Evolutionary conservation across 2,797 vertebrate genomes (phyloP), one percentile per base, ranked within the genome.

Genomic region (Notolabrus celidotus): DNA sequence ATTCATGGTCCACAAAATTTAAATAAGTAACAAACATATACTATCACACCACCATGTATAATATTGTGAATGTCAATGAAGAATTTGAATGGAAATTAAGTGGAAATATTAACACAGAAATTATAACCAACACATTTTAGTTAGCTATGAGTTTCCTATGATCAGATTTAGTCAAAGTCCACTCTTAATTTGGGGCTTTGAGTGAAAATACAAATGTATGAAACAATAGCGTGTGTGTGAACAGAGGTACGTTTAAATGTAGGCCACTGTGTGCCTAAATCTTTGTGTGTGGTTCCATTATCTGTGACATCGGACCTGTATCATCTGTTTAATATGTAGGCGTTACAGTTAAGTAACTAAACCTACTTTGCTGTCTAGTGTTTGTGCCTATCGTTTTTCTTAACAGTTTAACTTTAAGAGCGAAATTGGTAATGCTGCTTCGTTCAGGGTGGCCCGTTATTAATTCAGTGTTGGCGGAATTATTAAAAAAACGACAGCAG

Each of bases 221-320:
- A 33, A 27, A 67, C 22, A 57, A 51, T n/a, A 36, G 15, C 20
- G 10, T 38, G 45, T 58, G 41, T 61, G 14, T 42, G 10, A 53
- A 16, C 31, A 58, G 22, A 54, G 17, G 31, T 4, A 5, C 22
- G 25, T 47, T 53, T 2, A 39, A 38, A 63, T 67, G 42, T 56
- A 41, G 56, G 42, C 31, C 49, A 75, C 3, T 19, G 43, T 12
- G 5, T 43, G 20, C 31, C 22, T 54, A n/a, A 49, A 58, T 68
- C 46, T 61, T 1, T 61, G 17, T 27, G 52, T 53, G 58, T 62
- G 63, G 10, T 68, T 58, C 59, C 56, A 72, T 66, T 58, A 31
- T 66, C 59, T 64, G 23, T 4, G 16, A 67, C 59, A 54, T 15
- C 49, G 38, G 58, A 57, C 39, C 15, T 67, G 12, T 7, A 51